A percentile compares a stretch with the other conserved stretches of the same genome.
phyloP scores from a whole-genome alignment of 2,888 invertebrate genomes.

The Melolontha melolontha region DNA sequence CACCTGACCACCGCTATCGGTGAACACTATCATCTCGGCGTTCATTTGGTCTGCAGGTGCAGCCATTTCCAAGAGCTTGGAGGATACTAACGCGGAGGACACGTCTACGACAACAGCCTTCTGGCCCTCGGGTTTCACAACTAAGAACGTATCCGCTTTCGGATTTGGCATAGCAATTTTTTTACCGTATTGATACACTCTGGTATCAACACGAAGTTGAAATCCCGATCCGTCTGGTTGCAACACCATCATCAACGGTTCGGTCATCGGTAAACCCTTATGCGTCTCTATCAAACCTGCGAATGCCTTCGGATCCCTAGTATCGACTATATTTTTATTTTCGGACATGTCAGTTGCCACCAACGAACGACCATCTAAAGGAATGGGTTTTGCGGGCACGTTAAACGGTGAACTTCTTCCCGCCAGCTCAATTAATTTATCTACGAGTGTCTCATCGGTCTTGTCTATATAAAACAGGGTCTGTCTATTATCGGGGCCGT shows the following conservation, averaged over 20 bases:
- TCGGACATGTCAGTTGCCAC: not conserved
- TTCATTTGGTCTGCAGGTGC: not conserved
- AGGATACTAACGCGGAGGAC: too few species aligned
- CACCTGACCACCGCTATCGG: not conserved
- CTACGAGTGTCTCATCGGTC: not conserved
- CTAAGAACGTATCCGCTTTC: too few species aligned
- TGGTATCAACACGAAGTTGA: not conserved
- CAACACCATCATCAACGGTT: conserved; percentile 2
- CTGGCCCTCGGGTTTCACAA: too few species aligned
- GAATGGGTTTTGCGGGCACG: conserved; percentile 1
- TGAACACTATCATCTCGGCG: not conserved
- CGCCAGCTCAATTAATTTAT: not conserved
- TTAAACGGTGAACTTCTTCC: not conserved
- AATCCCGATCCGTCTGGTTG: not conserved
- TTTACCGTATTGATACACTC: not conserved
- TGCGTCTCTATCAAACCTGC: too few species aligned
- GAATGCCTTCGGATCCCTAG: not conserved
- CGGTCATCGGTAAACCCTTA: not conserved
- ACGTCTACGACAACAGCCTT: too few species aligned
- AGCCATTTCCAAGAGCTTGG: too few species aligned
- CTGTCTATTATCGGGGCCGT: too few species aligned
- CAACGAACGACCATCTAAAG: not conserved
- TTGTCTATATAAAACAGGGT: too few species aligned
- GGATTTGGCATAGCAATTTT: too few species aligned
- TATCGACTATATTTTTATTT: not conserved